These are phyloP conservation scores for Atta colombica DNA, from an alignment of 1,140 invertebrate genomes.

Conservation along the genomic window DNA sequence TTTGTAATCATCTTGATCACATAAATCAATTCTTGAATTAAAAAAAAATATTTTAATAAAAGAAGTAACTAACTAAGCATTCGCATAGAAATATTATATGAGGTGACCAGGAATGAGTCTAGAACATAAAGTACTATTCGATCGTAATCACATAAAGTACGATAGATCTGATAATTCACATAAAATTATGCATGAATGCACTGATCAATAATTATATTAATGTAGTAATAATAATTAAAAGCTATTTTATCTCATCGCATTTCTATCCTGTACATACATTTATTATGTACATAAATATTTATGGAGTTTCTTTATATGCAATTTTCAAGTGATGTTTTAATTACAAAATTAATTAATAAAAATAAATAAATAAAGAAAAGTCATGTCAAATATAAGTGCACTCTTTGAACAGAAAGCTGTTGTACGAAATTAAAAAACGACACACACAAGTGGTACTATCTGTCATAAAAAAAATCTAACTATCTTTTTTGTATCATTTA, in stretches of 20 bases:
- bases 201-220: slow-evolving; percentile 32
- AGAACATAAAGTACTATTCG: slow-evolving; percentile 29
- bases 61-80: not conserved
- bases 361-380: too few relatives aligned
- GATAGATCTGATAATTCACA: slow-evolving; percentile 39
- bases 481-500: too few relatives aligned
- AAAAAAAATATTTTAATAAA: not conserved
- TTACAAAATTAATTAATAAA: too few relatives aligned
- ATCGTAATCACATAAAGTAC: slow-evolving; percentile 42
- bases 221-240: slow-evolving; percentile 35
- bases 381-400: too few relatives aligned
- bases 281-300: not conserved
- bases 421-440: too few relatives aligned
- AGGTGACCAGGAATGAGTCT: not conserved
- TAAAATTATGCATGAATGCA: slow-evolving; percentile 30
- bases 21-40: not conserved
- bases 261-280: slow-evolving; percentile 14
- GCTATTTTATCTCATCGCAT: slow-evolving; percentile 27
- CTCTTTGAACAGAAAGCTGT: too few relatives aligned
- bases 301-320: not conserved
- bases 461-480: too few relatives aligned
- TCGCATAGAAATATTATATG: not conserved
- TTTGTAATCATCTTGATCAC: not conserved
- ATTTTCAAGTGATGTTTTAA: not conserved
- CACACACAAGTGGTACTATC: too few relatives aligned